phyloP scores from a whole-genome alignment of 2,888 invertebrate genomes.

The Latheticus oryzae region DNA sequence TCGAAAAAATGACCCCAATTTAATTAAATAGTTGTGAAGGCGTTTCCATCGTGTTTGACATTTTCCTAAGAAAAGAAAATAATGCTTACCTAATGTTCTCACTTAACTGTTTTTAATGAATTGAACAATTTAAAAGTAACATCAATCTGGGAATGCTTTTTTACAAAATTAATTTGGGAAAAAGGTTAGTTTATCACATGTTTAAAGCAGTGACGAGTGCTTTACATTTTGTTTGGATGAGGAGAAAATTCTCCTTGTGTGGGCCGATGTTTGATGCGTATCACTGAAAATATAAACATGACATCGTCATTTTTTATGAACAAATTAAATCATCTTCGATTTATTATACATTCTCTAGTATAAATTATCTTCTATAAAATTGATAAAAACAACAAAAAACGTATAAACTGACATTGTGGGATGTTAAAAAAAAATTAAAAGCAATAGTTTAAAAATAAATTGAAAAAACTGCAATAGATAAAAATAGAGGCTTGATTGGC shows the following conservation, averaged over 20 bases:
- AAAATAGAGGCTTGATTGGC: constrained; percentile 58
- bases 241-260: constrained; percentile 57
- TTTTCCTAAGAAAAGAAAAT: too few species aligned
- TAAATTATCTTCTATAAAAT: too few species aligned
- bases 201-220: constrained; percentile 59
- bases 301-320: constrained; percentile 45
- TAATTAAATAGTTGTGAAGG: too few species aligned
- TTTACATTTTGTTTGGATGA: constrained; percentile 62
- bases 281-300: constrained; percentile 49
- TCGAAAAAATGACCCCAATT: too few species aligned
- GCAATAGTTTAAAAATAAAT: constrained; percentile 47
- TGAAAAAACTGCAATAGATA: constrained; percentile 57
- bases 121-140: too few species aligned
- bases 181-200: constrained; percentile 53
- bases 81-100: too few species aligned
- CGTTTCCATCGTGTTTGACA: too few species aligned
- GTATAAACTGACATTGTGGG: too few species aligned
- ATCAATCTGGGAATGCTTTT: too few species aligned
- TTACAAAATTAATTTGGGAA: constrained; percentile 38
- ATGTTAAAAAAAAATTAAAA: too few species aligned
- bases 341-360: constrained; percentile 1
- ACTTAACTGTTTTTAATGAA: too few species aligned
- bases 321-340: constrained; percentile 15
- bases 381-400: too few species aligned
- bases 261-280: constrained; percentile 52